phyloP scores from a whole-genome alignment of 2,888 invertebrate genomes.

The Oxycera nigricornis region DNA sequence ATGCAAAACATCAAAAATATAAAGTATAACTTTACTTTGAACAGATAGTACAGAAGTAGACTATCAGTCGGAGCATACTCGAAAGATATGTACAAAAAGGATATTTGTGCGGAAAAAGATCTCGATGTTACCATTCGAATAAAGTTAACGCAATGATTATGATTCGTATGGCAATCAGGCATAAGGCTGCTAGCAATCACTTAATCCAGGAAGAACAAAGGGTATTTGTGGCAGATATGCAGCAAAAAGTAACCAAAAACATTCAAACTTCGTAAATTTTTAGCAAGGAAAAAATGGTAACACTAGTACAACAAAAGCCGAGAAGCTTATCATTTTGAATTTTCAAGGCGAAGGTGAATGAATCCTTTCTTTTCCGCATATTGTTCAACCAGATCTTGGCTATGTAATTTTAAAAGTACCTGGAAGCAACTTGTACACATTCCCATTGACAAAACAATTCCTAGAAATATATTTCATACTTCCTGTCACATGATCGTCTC shows the following conservation, averaged over 20 bases:
- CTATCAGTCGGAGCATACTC: not conserved
- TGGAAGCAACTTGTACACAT: conserved; percentile 13
- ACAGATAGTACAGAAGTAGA: conserved; percentile 3
- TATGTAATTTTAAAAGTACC: conserved; percentile 13
- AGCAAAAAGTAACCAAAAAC: too few relatives aligned
- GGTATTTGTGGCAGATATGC: too few relatives aligned
- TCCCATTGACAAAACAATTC: conserved; percentile 32
- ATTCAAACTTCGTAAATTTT: too few relatives aligned
- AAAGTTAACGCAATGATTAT: not conserved
- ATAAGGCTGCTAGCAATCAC: too few relatives aligned
- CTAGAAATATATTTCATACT: conserved; percentile 13
- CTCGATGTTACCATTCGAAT: not conserved
- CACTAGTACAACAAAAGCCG: too few relatives aligned
- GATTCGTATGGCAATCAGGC: not conserved
- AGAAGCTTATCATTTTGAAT: too few relatives aligned
- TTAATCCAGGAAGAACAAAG: too few relatives aligned
- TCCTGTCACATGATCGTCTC: too few relatives aligned
- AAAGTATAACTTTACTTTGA: conserved; percentile 21
- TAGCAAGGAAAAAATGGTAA: too few relatives aligned
- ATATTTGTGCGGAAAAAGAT: not conserved
- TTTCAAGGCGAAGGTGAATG: conserved; percentile 29
- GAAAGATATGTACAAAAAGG: not conserved
- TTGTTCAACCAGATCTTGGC: not conserved
- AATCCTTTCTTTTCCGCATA: not conserved
- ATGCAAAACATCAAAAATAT: conserved; percentile 7